Conservation (phyloP, 2,888 invertebrate species). For the Trisateles emortualis region DNA sequence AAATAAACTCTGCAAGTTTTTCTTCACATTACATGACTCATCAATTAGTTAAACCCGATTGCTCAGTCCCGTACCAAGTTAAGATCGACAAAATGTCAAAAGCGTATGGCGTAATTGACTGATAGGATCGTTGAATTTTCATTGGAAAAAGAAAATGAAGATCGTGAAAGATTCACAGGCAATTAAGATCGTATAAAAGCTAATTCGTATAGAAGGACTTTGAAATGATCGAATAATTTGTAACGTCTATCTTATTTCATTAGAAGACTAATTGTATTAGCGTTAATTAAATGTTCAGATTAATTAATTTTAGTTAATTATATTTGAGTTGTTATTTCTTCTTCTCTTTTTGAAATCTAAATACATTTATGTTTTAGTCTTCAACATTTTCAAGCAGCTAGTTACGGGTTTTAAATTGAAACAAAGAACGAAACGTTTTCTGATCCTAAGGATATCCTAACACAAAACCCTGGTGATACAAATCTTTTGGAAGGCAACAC, state of each 20-base stretch:
- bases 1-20: slow-evolving; percentile 10
- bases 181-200: slow-evolving; percentile 41
- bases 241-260: slow-evolving; percentile 22
- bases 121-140: slow-evolving; percentile 35
- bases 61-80: slow-evolving; percentile 30
- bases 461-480: too few relatives aligned
- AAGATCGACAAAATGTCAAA: slow-evolving; percentile 44
- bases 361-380: too few relatives aligned
- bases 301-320: slow-evolving; percentile 1
- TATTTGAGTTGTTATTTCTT: too few relatives aligned
- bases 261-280: slow-evolving; percentile 22
- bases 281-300: neutral
- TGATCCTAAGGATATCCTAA: too few relatives aligned
- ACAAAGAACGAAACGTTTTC: too few relatives aligned
- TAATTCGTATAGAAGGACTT: slow-evolving; percentile 31
- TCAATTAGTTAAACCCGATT: slow-evolving; percentile 31
- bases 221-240: slow-evolving; percentile 18
- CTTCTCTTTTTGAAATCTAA: too few relatives aligned
- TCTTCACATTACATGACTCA: slow-evolving; percentile 34
- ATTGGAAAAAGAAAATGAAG: slow-evolving; percentile 38
- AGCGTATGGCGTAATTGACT: slow-evolving; percentile 48
- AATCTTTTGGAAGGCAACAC: too few relatives aligned
- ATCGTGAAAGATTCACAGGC: slow-evolving; percentile 25
- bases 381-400: too few relatives aligned
- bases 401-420: too few relatives aligned